These are phyloP conservation scores for Thecophora atra DNA, from an alignment of 2,888 invertebrate species.

Conservation along the genomic window DNA sequence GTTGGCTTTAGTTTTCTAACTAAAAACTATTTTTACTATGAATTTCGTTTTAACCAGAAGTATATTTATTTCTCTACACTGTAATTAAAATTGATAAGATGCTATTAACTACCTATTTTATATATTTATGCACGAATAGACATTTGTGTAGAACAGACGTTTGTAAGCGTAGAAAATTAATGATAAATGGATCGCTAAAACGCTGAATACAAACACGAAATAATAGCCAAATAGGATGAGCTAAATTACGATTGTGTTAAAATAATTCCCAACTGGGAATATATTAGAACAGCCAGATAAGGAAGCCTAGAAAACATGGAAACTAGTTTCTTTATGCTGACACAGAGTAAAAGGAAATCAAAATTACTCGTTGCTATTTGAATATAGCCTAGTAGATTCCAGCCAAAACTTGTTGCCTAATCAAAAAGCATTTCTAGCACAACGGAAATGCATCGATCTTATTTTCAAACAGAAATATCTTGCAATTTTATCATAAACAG, in stretches of 20 bases:
- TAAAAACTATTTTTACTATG: slow-evolving; percentile 25
- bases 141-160: slow-evolving; percentile 47
- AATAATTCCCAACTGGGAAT: slow-evolving; percentile 10
- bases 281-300: slow-evolving; percentile 13
- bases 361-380: background rate
- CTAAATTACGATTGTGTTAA: slow-evolving; percentile 14
- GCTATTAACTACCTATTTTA: slow-evolving; percentile 46
- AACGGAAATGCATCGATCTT: slow-evolving; percentile 29
- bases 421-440: slow-evolving; percentile 19
- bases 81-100: slow-evolving; percentile 29
- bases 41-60: slow-evolving; percentile 23
- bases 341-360: slow-evolving; percentile 15
- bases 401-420: slow-evolving; percentile 17
- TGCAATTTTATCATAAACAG: slow-evolving; percentile 31
- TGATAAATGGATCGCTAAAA: slow-evolving; percentile 28
- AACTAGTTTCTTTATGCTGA: slow-evolving; percentile 25
- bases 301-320: background rate
- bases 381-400: background rate
- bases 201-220: slow-evolving; percentile 19
- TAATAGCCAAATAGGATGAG: background rate
- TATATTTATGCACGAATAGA: slow-evolving; percentile 50
- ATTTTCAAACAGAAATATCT: slow-evolving; percentile 29
- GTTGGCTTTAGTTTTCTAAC: background rate
- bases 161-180: slow-evolving; percentile 22
- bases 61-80: slow-evolving; percentile 4